Conservation (phyloP, 1,140 invertebrate genomes). For the Bombus affinis region DNA sequence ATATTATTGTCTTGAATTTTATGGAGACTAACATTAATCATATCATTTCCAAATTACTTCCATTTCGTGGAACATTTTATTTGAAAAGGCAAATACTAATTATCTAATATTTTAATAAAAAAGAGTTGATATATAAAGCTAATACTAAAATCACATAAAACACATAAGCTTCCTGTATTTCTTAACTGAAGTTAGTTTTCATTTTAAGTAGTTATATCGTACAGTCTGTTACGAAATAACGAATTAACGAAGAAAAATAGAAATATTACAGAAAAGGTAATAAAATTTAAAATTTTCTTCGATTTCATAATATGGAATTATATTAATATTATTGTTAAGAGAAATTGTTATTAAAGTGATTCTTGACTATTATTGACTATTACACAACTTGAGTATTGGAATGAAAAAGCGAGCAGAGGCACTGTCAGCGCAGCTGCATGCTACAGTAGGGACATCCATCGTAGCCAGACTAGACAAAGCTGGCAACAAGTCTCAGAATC, state of each 20-base stretch:
- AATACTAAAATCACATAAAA: neutral
- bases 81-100: neutral
- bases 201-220: too few species aligned
- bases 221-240: too few species aligned
- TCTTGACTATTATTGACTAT: neutral
- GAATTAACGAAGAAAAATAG: too few species aligned
- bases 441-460: neutral
- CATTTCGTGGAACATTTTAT: neutral
- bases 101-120: neutral
- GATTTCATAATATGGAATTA: too few species aligned
- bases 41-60: neutral
- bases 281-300: too few species aligned
- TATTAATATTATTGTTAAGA: neutral
- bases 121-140: neutral
- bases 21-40: conserved; percentile 22
- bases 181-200: too few species aligned
- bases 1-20: conserved; percentile 25
- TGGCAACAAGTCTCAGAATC: neutral
- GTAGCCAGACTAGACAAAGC: neutral
- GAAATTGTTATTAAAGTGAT: neutral
- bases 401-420: neutral
- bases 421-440: neutral
- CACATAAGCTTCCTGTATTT: too few species aligned
- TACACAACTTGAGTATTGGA: neutral
- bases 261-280: too few species aligned